A percentile compares a stretch with the other conserved stretches of the same genome.
These are phyloP conservation scores for Zygaena filipendulae DNA, from an alignment of 2,888 invertebrate genomes.

Conservation along the genomic window DNA sequence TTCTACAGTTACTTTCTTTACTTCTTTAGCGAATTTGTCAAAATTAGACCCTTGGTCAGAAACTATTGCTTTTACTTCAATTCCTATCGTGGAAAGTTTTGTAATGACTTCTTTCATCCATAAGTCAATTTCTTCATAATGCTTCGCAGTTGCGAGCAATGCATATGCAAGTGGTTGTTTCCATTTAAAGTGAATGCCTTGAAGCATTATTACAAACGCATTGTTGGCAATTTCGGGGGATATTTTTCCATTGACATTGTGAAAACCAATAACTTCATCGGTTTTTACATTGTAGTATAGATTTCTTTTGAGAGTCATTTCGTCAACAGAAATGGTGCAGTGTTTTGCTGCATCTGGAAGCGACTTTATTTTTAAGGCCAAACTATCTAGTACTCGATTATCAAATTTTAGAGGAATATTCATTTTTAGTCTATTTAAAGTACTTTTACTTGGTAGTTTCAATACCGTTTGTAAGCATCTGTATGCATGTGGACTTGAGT, in stretches of 20 bases:
- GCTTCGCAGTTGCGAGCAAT: slow-evolving; percentile 14
- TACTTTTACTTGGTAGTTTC: slow-evolving; percentile 17
- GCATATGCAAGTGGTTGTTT: slow-evolving; percentile 20
- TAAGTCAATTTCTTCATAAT: slow-evolving; percentile 14
- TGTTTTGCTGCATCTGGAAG: slow-evolving; percentile 14
- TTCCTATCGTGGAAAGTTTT: slow-evolving; percentile 16
- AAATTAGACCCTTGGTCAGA: slow-evolving; percentile 22
- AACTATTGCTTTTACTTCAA: slow-evolving; percentile 18
- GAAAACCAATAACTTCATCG: slow-evolving; percentile 20
- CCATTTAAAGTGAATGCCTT: slow-evolving; percentile 18
- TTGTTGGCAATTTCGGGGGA: slow-evolving; percentile 6
- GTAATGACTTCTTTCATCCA: slow-evolving; percentile 19
- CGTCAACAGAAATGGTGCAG: slow-evolving; percentile 19
- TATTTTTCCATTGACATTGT: slow-evolving; percentile 19
- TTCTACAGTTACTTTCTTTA: slow-evolving; percentile 16
- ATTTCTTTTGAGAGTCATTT: slow-evolving; percentile 19
- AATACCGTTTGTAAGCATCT: slow-evolving; percentile 16
- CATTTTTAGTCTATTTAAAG: too few relatives aligned
- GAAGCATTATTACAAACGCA: slow-evolving; percentile 17
- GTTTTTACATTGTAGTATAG: slow-evolving; percentile 17
- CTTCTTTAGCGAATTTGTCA: slow-evolving; percentile 18
- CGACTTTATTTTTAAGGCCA: slow-evolving; percentile 12
- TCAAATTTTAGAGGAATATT: slow-evolving; percentile 16
- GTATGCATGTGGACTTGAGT: slow-evolving; percentile 19
- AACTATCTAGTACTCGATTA: slow-evolving; percentile 8